Conservation (phyloP, 2,797 vertebrate genomes). For the Novumbra hubbsi region DNA sequence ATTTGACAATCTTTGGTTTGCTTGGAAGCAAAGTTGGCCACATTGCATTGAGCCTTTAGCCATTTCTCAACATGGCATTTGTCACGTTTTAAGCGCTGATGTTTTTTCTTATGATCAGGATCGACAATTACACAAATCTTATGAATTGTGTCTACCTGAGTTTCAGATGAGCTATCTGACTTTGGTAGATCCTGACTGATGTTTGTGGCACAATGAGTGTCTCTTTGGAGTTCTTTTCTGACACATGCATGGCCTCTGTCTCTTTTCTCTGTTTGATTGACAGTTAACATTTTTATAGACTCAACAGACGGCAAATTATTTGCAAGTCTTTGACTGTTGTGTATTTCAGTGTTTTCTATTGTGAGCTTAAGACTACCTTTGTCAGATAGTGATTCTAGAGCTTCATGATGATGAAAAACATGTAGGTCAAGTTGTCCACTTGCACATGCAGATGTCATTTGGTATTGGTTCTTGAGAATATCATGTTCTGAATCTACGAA, state of each 20-base stretch:
- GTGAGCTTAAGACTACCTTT: conserved; percentile 6
- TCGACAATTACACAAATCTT: conserved; percentile 28
- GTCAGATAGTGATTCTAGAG: conserved; percentile 2
- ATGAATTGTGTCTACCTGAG: conserved; percentile 12
- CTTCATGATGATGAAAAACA: conserved; percentile 9
- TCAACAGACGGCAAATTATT: not conserved
- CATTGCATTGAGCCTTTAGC: conserved; percentile 12
- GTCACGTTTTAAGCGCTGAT: conserved; percentile 38
- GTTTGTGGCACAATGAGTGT: not conserved
- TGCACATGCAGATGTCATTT: conserved; percentile 9
- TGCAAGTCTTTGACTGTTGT: conserved; percentile 13
- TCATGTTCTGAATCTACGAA: conserved; percentile 3
- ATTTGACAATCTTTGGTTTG: conserved; percentile 10
- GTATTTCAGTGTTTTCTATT: not conserved
- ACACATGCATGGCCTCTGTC: not conserved
- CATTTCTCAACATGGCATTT: conserved; percentile 12
- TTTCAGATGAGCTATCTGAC: conserved; percentile 11
- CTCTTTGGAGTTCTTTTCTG: conserved; percentile 1
- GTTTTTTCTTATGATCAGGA: conserved; percentile 9
- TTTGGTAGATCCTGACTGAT: conserved; percentile 8
- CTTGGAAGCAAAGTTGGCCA: conserved; percentile 9
- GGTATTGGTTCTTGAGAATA: not conserved
- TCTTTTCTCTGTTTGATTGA: not conserved
- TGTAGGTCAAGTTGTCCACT: conserved; percentile 21
- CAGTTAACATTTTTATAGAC: not conserved